Evolutionary conservation across 1,140 invertebrate genomes (phyloP), one percentile per base, ranked within the genome.

Genomic region (Penaeus japonicus): DNA sequence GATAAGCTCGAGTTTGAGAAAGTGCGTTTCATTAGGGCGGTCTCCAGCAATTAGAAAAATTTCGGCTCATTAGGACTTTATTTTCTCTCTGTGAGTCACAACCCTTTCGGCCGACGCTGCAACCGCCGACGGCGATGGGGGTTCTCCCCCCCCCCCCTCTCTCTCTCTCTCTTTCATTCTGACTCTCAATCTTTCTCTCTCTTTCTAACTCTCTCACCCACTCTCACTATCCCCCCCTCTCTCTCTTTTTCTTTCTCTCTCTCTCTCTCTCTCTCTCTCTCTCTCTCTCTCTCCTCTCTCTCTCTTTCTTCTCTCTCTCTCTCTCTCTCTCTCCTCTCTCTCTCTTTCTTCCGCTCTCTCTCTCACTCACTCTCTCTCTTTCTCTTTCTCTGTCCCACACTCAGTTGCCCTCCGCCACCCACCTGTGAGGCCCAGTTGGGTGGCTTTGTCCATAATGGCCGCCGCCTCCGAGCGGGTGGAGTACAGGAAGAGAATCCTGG

Each of bases 401-500:
- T n/a, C n/a, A n/a, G n/a, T n/a, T n/a, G n/a, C n/a, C n/a, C n/a
- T n/a, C n/a, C n/a, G n/a, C 62, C 30, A 86, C 85, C 47, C 96
- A 7, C 97, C 97, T 2, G 97, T 98, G 73, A 99, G 95, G 90
- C 97, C 96, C 89, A 97, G 94, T 90, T 97, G 95, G 85, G 94
- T 94, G 4, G 97, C 97, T 20, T 95, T 95, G 2, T 94, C 94
- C 70, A 99, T 93, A 47, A 99, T 98, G 85, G 95, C 94, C 24
- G 95, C 95, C 0, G 97, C 97, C 79, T 91, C 89, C 22, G 73
- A 70, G 39, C 90, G 94, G 7, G 96, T 98, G 73, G 96, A 97
- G 93, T 99, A 99, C n/a, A 99, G 94, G 12, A 99, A 94, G 94
- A 99, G 96, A 0, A 99, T 97, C 17, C 98, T 94, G 0, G 97